Conservation (phyloP, 2,888 invertebrate genomes). For the Mimachlamys varia region DNA sequence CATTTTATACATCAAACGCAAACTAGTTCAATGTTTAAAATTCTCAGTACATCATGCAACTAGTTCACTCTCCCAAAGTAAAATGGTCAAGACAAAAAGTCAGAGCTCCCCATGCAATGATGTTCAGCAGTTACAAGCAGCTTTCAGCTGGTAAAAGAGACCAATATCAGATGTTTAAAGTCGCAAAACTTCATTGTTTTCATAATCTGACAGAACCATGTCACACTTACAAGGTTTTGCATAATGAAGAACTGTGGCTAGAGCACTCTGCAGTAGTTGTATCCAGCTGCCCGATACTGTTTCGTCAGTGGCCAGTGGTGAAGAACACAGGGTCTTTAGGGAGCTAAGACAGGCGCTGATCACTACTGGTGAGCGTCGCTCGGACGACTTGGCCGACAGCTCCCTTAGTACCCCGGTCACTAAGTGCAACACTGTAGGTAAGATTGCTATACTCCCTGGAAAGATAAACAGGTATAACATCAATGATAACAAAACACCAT, state of each 20-base stretch:
- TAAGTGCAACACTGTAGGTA: conserved; percentile 96
- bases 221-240: conserved; percentile 82
- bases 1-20: too few species aligned
- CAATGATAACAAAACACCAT: too few species aligned
- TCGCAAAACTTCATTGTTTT: not conserved
- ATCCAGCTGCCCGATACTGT: conserved; percentile 82
- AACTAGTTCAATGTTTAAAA: too few species aligned
- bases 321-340: conserved; percentile 85
- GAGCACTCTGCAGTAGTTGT: conserved; percentile 91
- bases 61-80: not conserved
- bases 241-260: conserved; percentile 94
- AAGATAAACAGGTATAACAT: conserved; percentile 47
- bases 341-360: conserved; percentile 90
- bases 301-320: conserved; percentile 85
- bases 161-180: too few species aligned
- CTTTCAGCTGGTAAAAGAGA: not conserved
- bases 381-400: conserved; percentile 86
- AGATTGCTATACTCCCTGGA: conserved; percentile 90
- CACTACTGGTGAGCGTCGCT: conserved; percentile 84
- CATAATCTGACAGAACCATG: not conserved
- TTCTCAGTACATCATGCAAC: not conserved
- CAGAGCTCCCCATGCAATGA: not conserved
- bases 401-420: conserved; percentile 94
- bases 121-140: not conserved
- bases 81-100: not conserved